phyloP scores from a whole-genome alignment of 2,888 invertebrate species.

The Cryptosula pallasiana region DNA sequence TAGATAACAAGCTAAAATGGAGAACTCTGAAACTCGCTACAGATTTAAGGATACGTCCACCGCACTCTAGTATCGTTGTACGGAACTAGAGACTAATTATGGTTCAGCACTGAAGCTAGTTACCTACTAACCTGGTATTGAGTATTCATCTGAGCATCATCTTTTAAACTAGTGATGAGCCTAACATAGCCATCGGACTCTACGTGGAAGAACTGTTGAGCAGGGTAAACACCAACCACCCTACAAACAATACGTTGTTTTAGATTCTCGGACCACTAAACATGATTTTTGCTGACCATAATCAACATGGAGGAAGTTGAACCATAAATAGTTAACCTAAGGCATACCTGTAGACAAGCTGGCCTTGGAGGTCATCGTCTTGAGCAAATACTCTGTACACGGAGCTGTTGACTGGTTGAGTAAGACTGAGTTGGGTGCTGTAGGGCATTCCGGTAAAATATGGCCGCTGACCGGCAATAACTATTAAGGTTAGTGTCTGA shows the following conservation, averaged over 20 bases:
- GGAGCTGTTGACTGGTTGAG: constrained; percentile 22
- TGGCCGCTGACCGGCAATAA: not conserved
- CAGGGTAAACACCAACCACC: constrained; percentile 9
- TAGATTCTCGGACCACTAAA: too few relatives aligned
- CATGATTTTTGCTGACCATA: too few relatives aligned
- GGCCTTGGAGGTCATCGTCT: constrained; percentile 29
- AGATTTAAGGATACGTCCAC: too few relatives aligned
- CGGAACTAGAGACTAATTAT: too few relatives aligned
- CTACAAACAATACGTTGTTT: not conserved
- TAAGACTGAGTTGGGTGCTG: not conserved
- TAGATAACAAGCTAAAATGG: too few relatives aligned
- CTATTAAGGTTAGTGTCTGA: not conserved
- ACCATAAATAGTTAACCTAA: not conserved
- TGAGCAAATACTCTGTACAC: constrained; percentile 28
- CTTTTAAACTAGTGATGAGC: not conserved
- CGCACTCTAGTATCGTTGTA: too few relatives aligned
- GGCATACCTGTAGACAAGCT: constrained; percentile 11
- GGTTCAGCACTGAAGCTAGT: too few relatives aligned
- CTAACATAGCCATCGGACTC: not conserved
- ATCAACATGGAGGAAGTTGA: not conserved
- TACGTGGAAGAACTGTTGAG: constrained; percentile 12
- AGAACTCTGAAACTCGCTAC: too few relatives aligned
- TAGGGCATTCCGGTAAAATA: constrained; percentile 1
- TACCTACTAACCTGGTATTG: not conserved
- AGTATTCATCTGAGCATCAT: not conserved